Evolutionary conservation across 2,113 vertebrate species (phyloP).

Genomic region (Sebastes schlegelii): DNA sequence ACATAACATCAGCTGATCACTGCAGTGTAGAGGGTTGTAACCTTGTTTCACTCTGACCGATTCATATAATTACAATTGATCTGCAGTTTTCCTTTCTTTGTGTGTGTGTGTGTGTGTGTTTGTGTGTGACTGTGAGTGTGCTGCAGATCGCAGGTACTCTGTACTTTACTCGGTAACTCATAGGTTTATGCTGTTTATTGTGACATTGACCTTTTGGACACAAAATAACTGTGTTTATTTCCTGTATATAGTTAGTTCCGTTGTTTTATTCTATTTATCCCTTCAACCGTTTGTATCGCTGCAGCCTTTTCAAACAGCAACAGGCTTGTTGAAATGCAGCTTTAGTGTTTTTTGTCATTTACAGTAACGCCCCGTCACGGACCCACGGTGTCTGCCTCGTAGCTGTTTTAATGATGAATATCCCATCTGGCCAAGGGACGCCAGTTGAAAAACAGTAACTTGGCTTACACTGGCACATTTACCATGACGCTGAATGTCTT

Average conservation of each 20-base stretch:
- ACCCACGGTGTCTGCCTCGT: no score
- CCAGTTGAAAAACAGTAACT: neutral
- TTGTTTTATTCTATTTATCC: neutral
- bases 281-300: neutral
- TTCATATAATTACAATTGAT: slow-evolving; percentile 70
- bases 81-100: slow-evolving; percentile 21
- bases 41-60: slow-evolving; percentile 36
- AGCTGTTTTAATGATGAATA: no score
- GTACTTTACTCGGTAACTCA: neutral
- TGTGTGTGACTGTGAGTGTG: neutral
- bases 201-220: neutral
- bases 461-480: neutral
- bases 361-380: neutral
- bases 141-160: neutral
- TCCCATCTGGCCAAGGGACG: no score
- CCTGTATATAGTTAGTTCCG: fast-evolving
- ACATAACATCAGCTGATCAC: slow-evolving; percentile 27
- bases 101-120: no score
- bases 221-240: neutral
- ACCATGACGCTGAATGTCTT: neutral
- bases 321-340: neutral
- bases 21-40: slow-evolving; percentile 38
- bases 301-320: neutral
- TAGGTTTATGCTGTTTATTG: neutral
- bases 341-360: neutral